Percentiles rank a stretch among this genome's conserved stretches.
These are phyloP conservation scores for Patella pellucida DNA, from an alignment of 2,888 invertebrate genomes.

Conservation along the genomic window DNA sequence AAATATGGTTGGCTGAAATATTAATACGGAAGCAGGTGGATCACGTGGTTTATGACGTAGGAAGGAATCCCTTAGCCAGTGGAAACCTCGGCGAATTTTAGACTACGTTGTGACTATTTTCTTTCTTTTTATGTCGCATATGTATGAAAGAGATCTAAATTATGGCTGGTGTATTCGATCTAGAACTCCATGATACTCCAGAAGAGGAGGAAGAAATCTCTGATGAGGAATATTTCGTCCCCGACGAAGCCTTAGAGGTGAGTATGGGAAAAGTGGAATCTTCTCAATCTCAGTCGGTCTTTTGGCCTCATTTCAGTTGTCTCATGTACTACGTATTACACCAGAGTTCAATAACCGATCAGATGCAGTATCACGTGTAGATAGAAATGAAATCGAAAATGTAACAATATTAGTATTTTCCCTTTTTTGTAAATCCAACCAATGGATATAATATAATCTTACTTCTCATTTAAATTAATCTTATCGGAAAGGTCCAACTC, in stretches of 20 bases:
- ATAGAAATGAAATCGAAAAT: no score
- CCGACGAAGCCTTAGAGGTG: conserved; percentile 77
- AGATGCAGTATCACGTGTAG: no score
- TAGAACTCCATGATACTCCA: conserved; percentile 81
- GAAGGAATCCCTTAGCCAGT: conserved; percentile 60
- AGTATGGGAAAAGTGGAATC: conserved; percentile 57
- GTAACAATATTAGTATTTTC: no score
- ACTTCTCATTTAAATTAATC: no score
- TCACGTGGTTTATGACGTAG: conserved; percentile 59
- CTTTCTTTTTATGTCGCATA: conserved; percentile 25
- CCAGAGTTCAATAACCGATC: no score
- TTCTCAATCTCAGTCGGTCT: no score
- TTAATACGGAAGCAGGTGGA: conserved; percentile 41
- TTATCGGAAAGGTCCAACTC: no score
- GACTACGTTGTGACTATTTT: conserved; percentile 24
- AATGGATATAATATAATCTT: no score
- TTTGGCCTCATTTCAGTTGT: no score
- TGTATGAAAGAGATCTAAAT: conserved; percentile 38
- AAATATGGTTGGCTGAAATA: conserved; percentile 30
- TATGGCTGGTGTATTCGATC: conserved; percentile 87
- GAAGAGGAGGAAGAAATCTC: conserved; percentile 73
- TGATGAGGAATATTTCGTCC: conserved; percentile 89
- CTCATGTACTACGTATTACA: no score
- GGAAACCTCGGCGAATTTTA: conserved; percentile 39
- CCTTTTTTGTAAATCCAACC: no score